Conservation (phyloP, 2,888 invertebrate genomes). For the Lithophane ornitopus region DNA sequence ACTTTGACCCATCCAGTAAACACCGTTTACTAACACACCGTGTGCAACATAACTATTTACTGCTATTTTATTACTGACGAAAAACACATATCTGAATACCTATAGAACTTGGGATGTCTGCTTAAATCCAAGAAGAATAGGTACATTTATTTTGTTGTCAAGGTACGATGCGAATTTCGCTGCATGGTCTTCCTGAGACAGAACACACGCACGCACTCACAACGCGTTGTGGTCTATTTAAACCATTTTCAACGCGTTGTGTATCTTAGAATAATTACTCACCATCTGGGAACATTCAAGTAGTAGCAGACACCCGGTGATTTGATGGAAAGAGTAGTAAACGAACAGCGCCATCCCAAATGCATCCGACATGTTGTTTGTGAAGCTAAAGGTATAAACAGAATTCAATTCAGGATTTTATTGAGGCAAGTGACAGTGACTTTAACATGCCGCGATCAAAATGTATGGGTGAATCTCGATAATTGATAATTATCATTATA, state of each 20-base stretch:
- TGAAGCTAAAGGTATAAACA: conserved; percentile 58
- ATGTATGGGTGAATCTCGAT: too few species aligned
- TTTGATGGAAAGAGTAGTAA: conserved; percentile 68
- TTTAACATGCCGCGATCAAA: neutral
- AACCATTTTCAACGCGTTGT: neutral
- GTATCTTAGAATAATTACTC: conserved; percentile 33
- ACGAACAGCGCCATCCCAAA: conserved; percentile 68
- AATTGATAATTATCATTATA: too few species aligned
- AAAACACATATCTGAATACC: neutral
- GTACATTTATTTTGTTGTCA: neutral
- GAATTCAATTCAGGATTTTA: neutral
- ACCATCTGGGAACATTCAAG: conserved; percentile 71
- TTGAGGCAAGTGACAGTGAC: neutral
- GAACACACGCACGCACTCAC: too few species aligned
- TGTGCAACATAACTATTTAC: neutral
- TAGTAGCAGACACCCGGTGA: conserved; percentile 67
- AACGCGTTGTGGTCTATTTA: neutral
- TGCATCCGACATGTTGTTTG: conserved; percentile 63
- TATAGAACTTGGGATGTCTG: neutral
- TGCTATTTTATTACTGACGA: neutral
- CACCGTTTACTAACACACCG: neutral
- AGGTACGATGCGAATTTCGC: neutral
- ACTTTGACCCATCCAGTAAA: neutral
- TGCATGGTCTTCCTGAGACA: neutral
- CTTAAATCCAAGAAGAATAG: neutral